phyloP scores from a whole-genome alignment of 2,888 invertebrate genomes.

The Andrena marginata region DNA sequence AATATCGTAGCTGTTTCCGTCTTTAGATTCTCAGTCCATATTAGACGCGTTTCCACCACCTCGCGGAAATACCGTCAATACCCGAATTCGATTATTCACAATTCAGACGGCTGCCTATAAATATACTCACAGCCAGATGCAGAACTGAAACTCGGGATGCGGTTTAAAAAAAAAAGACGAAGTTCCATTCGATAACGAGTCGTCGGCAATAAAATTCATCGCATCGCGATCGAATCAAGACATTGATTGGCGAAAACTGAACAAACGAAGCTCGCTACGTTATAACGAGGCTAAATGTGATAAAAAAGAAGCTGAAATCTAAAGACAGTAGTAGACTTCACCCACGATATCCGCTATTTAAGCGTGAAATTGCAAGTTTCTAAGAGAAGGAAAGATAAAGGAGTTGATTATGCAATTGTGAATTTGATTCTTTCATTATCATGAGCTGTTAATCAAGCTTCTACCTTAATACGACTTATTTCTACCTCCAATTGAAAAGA shows the following conservation, averaged over 20 bases:
- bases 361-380: neutral
- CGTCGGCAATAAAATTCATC: neutral
- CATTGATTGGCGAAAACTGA: neutral
- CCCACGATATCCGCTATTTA: neutral
- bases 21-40: conserved; percentile 33
- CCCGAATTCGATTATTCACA: neutral
- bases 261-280: conserved; percentile 1
- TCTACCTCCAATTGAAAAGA: too few species aligned
- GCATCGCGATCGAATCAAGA: conserved; percentile 10
- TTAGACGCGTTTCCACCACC: neutral
- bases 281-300: neutral
- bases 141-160: neutral
- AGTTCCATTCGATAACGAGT: neutral
- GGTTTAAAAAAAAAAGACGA: neutral
- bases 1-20: conserved; percentile 56
- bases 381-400: neutral
- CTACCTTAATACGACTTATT: too few species aligned
- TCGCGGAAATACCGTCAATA: neutral
- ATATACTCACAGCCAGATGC: neutral
- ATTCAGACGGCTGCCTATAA: neutral
- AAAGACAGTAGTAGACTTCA: neutral
- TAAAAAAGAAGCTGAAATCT: neutral
- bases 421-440: neutral
- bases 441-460: neutral
- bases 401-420: neutral